These are phyloP conservation scores for Scaptomyza tumidula DNA, from an alignment of 2,888 invertebrate genomes.

Conservation along the genomic window DNA sequence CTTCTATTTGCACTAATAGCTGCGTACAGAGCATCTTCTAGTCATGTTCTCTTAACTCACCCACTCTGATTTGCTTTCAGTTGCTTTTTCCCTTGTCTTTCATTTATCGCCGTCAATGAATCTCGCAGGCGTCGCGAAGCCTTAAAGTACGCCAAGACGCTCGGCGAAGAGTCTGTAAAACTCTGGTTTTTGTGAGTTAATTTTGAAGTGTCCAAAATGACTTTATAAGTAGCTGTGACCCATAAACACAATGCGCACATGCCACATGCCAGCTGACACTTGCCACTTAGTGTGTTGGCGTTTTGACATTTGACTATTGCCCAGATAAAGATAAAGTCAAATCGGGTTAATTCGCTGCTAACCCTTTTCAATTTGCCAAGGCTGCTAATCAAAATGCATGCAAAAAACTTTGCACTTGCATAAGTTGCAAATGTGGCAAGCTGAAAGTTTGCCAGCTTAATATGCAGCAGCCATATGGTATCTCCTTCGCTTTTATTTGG, in stretches of 20 bases:
- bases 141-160: slow-evolving; percentile 57
- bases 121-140: slow-evolving; percentile 57
- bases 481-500: background rate
- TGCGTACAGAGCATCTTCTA: background rate
- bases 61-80: background rate
- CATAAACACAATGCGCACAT: slow-evolving; percentile 44
- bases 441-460: slow-evolving; percentile 28
- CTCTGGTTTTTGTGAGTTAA: slow-evolving; percentile 51
- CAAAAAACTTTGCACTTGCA: slow-evolving; percentile 62
- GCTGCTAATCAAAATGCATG: slow-evolving; percentile 71
- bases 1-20: background rate
- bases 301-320: slow-evolving; percentile 15
- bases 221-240: slow-evolving; percentile 74
- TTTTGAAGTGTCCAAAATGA: slow-evolving; percentile 59
- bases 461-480: slow-evolving; percentile 9
- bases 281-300: slow-evolving; percentile 8
- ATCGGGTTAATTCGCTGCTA: slow-evolving; percentile 40
- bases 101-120: slow-evolving; percentile 68
- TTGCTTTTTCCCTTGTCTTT: background rate
- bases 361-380: slow-evolving; percentile 58
- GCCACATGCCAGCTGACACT: slow-evolving; percentile 18
- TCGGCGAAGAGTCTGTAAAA: slow-evolving; percentile 17
- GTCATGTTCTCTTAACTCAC: background rate
- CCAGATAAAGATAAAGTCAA: slow-evolving; percentile 35
- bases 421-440: slow-evolving; percentile 39